Conservation (phyloP, 2,113 vertebrate species). For the Notothenia coriiceps region DNA sequence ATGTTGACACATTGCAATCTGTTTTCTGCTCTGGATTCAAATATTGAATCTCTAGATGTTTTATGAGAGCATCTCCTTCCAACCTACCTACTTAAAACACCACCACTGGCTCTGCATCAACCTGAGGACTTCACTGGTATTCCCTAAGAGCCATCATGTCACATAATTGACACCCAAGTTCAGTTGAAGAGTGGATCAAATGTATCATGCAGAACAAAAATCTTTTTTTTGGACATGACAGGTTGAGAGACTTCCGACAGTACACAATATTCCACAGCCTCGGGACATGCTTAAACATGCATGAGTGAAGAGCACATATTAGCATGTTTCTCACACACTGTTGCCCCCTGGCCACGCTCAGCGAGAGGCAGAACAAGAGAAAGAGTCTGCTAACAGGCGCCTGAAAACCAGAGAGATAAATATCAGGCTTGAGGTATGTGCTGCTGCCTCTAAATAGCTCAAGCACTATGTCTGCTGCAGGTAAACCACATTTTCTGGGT, state of each 20-base stretch:
- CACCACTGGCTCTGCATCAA: background rate
- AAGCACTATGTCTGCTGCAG: constrained; percentile 14
- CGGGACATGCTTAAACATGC: constrained; percentile 56
- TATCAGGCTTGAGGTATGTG: constrained; percentile 53
- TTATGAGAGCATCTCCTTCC: background rate
- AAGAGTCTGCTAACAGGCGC: constrained; percentile 26
- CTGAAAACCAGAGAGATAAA: constrained; percentile 54
- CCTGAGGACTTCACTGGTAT: background rate
- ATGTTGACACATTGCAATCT: background rate
- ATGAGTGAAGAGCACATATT: constrained; percentile 41
- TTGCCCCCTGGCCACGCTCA: constrained; percentile 34
- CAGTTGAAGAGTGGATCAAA: background rate
- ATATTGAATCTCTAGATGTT: background rate
- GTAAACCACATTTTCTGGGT: constrained; percentile 41
- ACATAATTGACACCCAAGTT: background rate
- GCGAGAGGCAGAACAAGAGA: constrained; percentile 27
- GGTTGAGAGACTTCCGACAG: constrained; percentile 19
- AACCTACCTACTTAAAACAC: background rate
- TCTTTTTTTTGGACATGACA: background rate
- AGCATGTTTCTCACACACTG: constrained; percentile 35
- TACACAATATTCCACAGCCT: constrained; percentile 26
- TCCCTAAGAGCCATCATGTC: no score
- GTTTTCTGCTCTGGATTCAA: background rate
- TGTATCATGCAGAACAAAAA: background rate
- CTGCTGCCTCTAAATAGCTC: constrained; percentile 32